A percentile compares a stretch with the other conserved stretches of the same genome.
These are phyloP conservation scores for Oxyura jamaicensis DNA, from an alignment of 2,113 vertebrate species.

Conservation along the genomic window DNA sequence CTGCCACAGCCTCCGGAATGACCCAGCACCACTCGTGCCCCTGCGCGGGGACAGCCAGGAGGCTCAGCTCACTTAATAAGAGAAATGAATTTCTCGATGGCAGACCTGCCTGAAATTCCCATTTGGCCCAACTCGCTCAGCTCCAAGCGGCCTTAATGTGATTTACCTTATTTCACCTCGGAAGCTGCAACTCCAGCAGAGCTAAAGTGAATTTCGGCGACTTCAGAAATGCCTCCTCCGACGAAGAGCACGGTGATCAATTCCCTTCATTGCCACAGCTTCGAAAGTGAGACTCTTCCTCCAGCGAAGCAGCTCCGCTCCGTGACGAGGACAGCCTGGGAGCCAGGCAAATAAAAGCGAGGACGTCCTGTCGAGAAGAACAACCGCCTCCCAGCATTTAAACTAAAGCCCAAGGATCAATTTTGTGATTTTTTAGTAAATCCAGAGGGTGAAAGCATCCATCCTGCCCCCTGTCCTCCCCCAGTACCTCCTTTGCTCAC, in stretches of 20 bases:
- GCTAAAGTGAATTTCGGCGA: not conserved
- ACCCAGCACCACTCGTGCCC: not conserved
- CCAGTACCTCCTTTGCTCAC: not conserved
- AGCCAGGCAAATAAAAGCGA: fast-evolving
- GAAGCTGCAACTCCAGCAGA: not conserved
- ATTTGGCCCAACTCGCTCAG: not conserved
- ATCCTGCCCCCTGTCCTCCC: fast-evolving
- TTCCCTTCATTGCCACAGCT: not conserved
- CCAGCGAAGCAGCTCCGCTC: not conserved
- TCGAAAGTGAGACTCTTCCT: not conserved
- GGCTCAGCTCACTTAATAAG: not conserved
- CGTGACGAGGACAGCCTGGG: not conserved
- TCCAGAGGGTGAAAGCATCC: fast-evolving
- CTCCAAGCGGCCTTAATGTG: not conserved
- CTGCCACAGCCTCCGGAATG: not conserved
- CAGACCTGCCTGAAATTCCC: not conserved
- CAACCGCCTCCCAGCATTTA: not conserved
- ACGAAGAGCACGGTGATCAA: not conserved
- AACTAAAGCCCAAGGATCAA: not conserved
- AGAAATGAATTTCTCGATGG: not conserved
- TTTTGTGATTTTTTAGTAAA: not conserved
- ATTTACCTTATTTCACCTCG: not conserved
- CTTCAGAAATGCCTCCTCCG: not conserved
- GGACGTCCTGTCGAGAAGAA: not conserved
- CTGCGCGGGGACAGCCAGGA: fast-evolving